phyloP scores from a whole-genome alignment of 2,113 vertebrate genomes.

The Eira barbara region DNA sequence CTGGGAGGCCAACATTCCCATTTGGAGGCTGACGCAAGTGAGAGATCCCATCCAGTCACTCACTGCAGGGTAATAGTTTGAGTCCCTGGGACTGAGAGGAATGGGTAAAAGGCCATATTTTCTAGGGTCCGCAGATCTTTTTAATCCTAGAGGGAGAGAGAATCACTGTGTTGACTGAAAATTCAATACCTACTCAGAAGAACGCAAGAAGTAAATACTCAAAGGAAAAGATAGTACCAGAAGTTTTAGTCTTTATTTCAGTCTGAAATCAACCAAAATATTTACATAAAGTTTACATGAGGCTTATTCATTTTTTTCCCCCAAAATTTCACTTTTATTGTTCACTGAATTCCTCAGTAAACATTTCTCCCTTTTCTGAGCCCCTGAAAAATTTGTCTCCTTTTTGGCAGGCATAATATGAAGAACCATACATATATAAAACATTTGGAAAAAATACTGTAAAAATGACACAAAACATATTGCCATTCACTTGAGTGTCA shows the following conservation, averaged over 20 bases:
- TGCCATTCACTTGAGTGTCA: neutral
- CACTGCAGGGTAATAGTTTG: neutral
- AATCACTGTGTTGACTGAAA: too few species aligned
- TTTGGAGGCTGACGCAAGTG: neutral
- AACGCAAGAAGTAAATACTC: too few species aligned
- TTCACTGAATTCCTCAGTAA: neutral
- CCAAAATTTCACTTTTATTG: neutral
- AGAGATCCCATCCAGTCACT: neutral
- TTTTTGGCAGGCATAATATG: neutral
- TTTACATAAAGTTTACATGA: neutral
- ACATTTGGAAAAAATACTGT: neutral
- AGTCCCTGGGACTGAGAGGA: neutral
- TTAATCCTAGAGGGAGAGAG: too few species aligned
- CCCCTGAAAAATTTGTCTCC: neutral
- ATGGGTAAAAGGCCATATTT: too few species aligned
- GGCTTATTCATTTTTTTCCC: neutral
- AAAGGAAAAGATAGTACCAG: neutral
- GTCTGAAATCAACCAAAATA: neutral
- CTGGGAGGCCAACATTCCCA: neutral
- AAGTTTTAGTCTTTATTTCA: neutral
- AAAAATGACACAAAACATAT: neutral
- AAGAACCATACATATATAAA: neutral
- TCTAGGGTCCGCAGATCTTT: too few species aligned
- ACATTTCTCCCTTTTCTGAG: neutral
- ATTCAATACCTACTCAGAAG: too few species aligned